Conservation (phyloP, 2,797 vertebrate genomes). For the Thalassophryne amazonica region DNA sequence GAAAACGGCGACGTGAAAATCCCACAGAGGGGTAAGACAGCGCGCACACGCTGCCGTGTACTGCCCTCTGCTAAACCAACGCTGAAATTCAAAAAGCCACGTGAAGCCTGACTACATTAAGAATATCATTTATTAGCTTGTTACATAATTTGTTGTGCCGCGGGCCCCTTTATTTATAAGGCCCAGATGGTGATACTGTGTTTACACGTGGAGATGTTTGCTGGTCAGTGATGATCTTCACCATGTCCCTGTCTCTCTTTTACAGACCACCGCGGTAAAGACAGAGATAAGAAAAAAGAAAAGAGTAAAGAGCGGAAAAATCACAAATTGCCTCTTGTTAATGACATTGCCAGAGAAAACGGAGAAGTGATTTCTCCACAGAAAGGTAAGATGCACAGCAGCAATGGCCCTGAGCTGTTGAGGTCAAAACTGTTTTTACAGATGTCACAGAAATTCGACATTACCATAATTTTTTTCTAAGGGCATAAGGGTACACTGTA, state of each 20-base stretch:
- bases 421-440: not conserved
- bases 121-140: not conserved
- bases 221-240: constrained; percentile 13
- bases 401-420: not conserved
- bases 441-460: too few species aligned
- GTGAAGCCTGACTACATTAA: fast-evolving
- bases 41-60: not conserved
- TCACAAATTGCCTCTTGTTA: constrained; percentile 81
- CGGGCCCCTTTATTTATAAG: constrained; percentile 65
- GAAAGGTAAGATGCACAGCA: constrained; percentile 78
- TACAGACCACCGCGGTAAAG: constrained; percentile 66
- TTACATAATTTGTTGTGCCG: constrained; percentile 29
- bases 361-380: constrained; percentile 84
- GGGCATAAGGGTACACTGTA: too few species aligned
- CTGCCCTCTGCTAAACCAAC: not conserved
- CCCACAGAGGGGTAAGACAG: constrained; percentile 78
- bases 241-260: not conserved
- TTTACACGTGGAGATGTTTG: constrained; percentile 73
- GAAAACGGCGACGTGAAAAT: constrained; percentile 88
- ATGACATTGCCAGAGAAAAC: constrained; percentile 90
- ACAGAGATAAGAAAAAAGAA: constrained; percentile 87
- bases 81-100: fast-evolving
- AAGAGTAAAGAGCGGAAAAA: constrained; percentile 88
- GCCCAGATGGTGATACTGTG: constrained; percentile 58
- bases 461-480: not conserved